Evolutionary conservation across 2,113 vertebrate species (phyloP), one percentile per base, ranked within the genome.

Genomic region (Himantopus leucocephalus): DNA sequence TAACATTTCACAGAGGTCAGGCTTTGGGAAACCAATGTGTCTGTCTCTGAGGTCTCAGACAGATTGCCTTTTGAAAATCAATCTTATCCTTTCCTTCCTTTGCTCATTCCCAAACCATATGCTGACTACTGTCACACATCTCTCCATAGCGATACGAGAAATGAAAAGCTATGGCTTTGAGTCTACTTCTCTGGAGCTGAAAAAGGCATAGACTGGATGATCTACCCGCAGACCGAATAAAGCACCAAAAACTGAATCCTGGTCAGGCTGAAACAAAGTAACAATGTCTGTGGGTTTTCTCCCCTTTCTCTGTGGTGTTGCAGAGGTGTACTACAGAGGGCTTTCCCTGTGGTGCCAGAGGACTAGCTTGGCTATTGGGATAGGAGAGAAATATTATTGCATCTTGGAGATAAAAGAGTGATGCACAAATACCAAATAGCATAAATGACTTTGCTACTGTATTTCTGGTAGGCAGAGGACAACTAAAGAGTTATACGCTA

Each of bases 11-110:
- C 29, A 78, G 64, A 94, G 56, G 80, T 94, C 94, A 92, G 56
- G 63, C n/a, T 88, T 93, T 55, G 34, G 60, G 55, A 81, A 86
- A 92, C 47, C 52, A 73, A n/a, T 55, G 41, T 81, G 29, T 89
- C 63, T 80, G 59, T 72, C 75, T 85, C 85, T 77, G 67, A 95
- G 63, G 71, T 73, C 64, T 91, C 64, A 89, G 72, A 79, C n/a
- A 94, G 37, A 84, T 6, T 81, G 72, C 16, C 29, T 89, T 92
- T 81, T 92, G 89, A 95, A 96, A 94, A 94, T 75, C 59, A 91
- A 20, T 37, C 52, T 71, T 71, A 71, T 30, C 56, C 14, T 43
- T 92, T 91, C 27, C 34, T 77, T 58, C 67, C 75, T 76, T 77
- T 88, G 45, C 75, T 74, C 64, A 91, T 81, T 92, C 47, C 83